Conservation (phyloP, 2,797 vertebrate genomes). For the Cuculus canorus region DNA sequence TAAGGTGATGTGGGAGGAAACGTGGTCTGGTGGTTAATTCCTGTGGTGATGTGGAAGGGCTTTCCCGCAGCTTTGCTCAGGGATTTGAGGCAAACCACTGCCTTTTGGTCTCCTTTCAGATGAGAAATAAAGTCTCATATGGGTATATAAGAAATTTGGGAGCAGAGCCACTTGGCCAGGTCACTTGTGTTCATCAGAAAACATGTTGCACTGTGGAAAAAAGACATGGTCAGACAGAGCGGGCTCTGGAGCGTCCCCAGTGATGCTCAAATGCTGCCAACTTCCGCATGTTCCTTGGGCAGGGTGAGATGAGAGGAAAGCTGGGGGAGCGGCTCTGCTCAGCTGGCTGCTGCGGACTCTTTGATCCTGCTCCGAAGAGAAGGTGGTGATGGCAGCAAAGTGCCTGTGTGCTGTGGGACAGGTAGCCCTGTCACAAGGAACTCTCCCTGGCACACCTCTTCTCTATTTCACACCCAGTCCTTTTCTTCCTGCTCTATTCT, state of each 20-base stretch:
- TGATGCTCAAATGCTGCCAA: fast-evolving
- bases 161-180: background rate
- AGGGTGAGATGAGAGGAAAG: background rate
- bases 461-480: fast-evolving
- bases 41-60: background rate
- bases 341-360: fast-evolving
- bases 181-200: background rate
- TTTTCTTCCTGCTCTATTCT: background rate
- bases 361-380: background rate
- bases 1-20: background rate
- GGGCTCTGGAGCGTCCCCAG: background rate
- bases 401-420: fast-evolving
- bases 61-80: fast-evolving
- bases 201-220: fast-evolving
- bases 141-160: background rate
- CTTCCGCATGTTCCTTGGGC: fast-evolving
- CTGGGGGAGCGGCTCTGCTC: background rate
- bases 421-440: background rate
- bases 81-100: background rate
- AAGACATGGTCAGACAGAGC: fast-evolving
- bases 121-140: background rate
- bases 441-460: fast-evolving
- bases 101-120: background rate
- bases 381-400: fast-evolving
- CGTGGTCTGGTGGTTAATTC: background rate